Conservation (phyloP, 2,888 invertebrate species). For the Agapostemon virescens region DNA sequence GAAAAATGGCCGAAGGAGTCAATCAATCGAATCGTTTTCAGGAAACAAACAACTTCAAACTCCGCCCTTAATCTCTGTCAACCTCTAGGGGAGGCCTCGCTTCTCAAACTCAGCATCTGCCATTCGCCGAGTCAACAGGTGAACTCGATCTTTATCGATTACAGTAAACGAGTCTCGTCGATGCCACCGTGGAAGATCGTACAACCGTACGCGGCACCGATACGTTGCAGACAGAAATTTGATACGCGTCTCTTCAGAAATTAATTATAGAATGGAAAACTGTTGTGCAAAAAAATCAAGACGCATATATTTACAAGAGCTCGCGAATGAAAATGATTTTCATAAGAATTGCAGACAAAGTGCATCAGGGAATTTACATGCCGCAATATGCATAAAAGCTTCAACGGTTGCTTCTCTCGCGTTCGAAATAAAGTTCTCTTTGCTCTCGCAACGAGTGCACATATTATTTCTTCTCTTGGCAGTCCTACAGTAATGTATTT, state of each 20-base stretch:
- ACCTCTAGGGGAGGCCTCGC: neutral
- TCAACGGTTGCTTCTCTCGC: neutral
- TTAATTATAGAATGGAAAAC: neutral
- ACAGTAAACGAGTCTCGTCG: neutral
- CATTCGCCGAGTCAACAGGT: neutral
- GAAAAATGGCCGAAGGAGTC: constrained; percentile 1
- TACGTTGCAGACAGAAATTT: neutral
- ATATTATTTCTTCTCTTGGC: constrained; percentile 3
- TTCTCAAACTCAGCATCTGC: neutral
- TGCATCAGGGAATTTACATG: neutral
- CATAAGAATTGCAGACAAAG: neutral
- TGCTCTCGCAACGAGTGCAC: neutral
- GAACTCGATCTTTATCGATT: neutral
- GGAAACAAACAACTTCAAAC: constrained; percentile 19
- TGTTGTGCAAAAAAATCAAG: neutral
- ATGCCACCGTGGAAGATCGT: neutral
- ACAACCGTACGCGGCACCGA: neutral
- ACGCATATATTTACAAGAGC: neutral
- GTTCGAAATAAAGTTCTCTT: neutral
- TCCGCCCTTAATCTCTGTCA: constrained; percentile 12
- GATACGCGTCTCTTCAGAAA: neutral
- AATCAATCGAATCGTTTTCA: neutral
- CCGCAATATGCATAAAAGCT: constrained; percentile 5
- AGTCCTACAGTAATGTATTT: neutral
- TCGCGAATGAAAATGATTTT: neutral